phyloP scores from a whole-genome alignment of 2,888 invertebrate species.

The Chouioia cunea region DNA sequence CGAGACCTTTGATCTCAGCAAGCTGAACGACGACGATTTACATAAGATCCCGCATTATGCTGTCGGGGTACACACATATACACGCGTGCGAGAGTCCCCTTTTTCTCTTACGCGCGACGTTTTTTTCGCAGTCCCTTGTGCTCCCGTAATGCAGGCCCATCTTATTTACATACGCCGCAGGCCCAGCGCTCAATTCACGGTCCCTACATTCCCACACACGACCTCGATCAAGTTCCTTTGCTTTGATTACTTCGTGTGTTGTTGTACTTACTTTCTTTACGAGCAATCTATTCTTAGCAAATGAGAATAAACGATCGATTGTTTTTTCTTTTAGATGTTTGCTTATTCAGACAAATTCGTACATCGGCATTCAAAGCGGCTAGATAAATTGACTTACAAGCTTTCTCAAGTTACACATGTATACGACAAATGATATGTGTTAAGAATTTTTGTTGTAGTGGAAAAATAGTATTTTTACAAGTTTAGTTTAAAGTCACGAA shows the following conservation, averaged over 20 bases:
- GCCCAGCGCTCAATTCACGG: slow-evolving; percentile 2
- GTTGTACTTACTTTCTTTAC: too few species aligned
- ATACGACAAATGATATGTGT: too few species aligned
- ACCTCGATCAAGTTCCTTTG: neutral
- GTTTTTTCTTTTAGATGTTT: too few species aligned
- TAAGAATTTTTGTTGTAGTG: too few species aligned
- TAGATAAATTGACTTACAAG: too few species aligned
- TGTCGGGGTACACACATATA: neutral
- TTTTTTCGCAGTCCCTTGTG: slow-evolving; percentile 48
- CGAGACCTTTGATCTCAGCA: slow-evolving; percentile 34
- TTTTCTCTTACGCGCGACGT: slow-evolving; percentile 35
- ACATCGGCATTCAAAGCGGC: too few species aligned
- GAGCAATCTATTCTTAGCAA: neutral
- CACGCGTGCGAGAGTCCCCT: slow-evolving; percentile 1
- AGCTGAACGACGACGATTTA: slow-evolving; percentile 32
- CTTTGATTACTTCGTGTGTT: neutral
- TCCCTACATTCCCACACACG: slow-evolving; percentile 36
- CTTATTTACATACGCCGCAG: slow-evolving; percentile 44
- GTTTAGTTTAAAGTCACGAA: too few species aligned
- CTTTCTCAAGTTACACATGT: too few species aligned
- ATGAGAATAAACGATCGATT: neutral
- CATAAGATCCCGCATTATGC: slow-evolving; percentile 42
- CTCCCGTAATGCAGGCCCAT: slow-evolving; percentile 23
- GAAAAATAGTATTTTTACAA: too few species aligned
- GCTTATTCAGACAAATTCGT: too few species aligned